Base-by-base conservation (phyloP, 2,888 invertebrate species). In the Pandemis corylana region DNA sequence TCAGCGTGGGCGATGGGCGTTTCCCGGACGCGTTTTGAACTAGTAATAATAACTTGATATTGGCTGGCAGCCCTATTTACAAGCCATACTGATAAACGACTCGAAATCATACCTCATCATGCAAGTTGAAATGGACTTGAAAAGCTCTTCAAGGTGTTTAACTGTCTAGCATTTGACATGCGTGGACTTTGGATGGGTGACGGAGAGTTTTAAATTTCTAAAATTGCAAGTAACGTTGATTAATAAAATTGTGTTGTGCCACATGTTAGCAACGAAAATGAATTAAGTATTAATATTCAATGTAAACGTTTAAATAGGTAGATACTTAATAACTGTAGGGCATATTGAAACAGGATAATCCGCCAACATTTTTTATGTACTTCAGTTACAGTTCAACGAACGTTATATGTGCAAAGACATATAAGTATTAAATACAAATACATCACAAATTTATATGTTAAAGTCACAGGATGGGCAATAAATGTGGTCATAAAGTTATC, bases 321-420 rank as follows among this genome's bases (percentile, higher is more conserved):
- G n/a, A n/a, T 6, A 13, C 5, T 12, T 13, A 51, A 49, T 13
- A 49, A 51, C 13, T n/a, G 1, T 51, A 12, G 6, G n/a, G 7
- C 51, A 2, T n/a, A 13, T n/a, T 51, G 5, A 51, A n/a, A 10
- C 15, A 13, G 61, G 66, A 67, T 68, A 68, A 72, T 51, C 46
- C 0, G 59, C 59, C 28, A 20, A 20, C 7, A 68, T 20, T 63
- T 53, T 51, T 13, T 28, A 56, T 36, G 46, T 36, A 59, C 42
- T 51, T 65, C 9, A 69, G 49, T 41, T 74, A 61, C 53, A 70
- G 74, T 74, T 74, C 74, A 74, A 44, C 13, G 65, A 74, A 61
- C 66, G 20, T n/a, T 36, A 46, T 59, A 36, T 36, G 62, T 41
- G 49, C 36, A 36, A 51, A 51, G 69, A 28, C 13, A 68, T 15